Evolutionary conservation across 2,888 invertebrate species (phyloP).

Genomic region (Melolontha melolontha): DNA sequence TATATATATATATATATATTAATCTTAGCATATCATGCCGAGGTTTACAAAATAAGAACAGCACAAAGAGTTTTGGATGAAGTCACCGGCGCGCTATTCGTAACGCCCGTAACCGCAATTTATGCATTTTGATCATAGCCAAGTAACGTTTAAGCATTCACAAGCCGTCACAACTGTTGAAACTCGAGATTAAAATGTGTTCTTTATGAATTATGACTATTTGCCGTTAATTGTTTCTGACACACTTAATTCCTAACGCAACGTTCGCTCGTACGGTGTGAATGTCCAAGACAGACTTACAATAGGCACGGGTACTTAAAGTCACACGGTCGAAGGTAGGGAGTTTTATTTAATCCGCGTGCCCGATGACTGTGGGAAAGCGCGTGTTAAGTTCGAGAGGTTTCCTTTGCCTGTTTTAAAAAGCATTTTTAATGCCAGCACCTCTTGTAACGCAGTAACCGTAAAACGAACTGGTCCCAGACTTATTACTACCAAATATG

Average conservation of each 20-base stretch:
- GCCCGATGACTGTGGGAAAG: slow-evolving; percentile 6
- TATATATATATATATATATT: no score
- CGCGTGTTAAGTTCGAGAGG: slow-evolving; percentile 14
- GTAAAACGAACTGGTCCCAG: slow-evolving; percentile 5
- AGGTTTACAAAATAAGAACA: no score
- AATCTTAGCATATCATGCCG: no score
- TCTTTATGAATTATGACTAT: slow-evolving; percentile 7
- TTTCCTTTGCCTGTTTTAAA: slow-evolving; percentile 10
- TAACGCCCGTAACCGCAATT: no score
- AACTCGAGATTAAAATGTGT: background rate
- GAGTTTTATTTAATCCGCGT: slow-evolving; percentile 7
- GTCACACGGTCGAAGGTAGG: background rate
- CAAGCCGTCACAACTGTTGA: no score
- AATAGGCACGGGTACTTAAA: slow-evolving; percentile 12
- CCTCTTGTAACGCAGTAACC: slow-evolving; percentile 5
- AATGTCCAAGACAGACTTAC: slow-evolving; percentile 2
- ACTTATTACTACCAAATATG: slow-evolving; percentile 10
- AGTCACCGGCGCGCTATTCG: no score
- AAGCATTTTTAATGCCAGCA: slow-evolving; percentile 4
- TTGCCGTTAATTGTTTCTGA: slow-evolving; percentile 18
- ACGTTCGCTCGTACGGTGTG: slow-evolving; percentile 2
- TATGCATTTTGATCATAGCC: no score
- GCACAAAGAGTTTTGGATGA: no score
- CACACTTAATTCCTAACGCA: slow-evolving; percentile 15
- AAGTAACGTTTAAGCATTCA: no score